Evolutionary conservation across 2,888 invertebrate genomes (phyloP).

Genomic region (Margaritifera margaritifera): DNA sequence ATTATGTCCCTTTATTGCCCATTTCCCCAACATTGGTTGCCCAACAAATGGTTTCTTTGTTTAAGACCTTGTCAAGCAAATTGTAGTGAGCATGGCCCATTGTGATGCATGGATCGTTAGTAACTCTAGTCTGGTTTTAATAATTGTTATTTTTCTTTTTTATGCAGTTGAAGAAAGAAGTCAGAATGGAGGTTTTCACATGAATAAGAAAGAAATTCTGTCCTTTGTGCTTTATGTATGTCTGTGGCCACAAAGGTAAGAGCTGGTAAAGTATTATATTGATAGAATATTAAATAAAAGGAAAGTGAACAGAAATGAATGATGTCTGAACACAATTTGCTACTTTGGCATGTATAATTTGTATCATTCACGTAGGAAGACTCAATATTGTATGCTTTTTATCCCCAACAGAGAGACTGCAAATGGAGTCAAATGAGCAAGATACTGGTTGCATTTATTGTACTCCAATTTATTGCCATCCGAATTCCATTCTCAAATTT

Average conservation of each 20-base stretch:
- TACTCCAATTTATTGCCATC: no score
- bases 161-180: conserved; percentile 63
- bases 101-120: neutral
- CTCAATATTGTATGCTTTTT: neutral
- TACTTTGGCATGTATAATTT: neutral
- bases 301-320: neutral
- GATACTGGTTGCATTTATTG: no score
- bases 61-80: neutral
- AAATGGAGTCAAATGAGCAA: no score
- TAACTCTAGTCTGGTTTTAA: neutral
- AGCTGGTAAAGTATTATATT: neutral
- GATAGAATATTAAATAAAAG: neutral
- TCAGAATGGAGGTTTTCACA: conserved; percentile 63
- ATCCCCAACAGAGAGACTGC: no score
- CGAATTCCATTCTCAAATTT: no score
- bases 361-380: no score
- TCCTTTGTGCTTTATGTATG: conserved; percentile 88
- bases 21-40: neutral
- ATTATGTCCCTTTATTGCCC: neutral
- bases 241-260: conserved; percentile 88
- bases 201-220: conserved; percentile 82
- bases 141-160: neutral
- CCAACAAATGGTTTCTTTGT: neutral
- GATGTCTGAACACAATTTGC: no score
- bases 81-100: neutral